Conservation (phyloP, 2,797 vertebrate genomes). For the Mormyrus hasselquistii region DNA sequence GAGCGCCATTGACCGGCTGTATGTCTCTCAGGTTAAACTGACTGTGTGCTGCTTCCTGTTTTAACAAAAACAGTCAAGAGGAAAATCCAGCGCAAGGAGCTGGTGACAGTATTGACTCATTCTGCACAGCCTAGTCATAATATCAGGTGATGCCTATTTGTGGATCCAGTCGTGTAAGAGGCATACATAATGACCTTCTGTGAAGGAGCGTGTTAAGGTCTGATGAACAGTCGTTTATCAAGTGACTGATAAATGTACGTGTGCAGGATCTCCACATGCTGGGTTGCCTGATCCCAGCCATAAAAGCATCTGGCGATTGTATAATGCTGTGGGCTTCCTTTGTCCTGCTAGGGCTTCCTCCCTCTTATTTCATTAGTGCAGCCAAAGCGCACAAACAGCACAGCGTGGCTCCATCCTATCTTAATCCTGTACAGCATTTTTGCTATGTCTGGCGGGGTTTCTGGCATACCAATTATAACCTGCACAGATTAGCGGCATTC, state of each 20-base stretch:
- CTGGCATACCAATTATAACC: not conserved
- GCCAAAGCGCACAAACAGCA: not conserved
- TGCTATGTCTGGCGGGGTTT: not conserved
- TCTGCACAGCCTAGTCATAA: not conserved
- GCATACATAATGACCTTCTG: not conserved
- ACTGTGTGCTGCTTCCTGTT: not conserved
- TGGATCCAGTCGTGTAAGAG: constrained; percentile 2
- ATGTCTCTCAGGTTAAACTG: not conserved
- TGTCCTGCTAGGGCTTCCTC: not conserved
- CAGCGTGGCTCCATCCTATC: not conserved
- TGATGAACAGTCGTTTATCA: not conserved
- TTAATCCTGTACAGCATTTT: not conserved
- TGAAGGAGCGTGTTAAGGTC: not conserved
- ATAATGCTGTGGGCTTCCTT: not conserved
- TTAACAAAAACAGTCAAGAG: not conserved
- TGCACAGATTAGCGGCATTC: not conserved
- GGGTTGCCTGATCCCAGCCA: not conserved
- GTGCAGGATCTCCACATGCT: not conserved
- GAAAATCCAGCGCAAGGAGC: not conserved
- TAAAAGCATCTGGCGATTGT: not conserved
- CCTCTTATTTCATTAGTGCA: not conserved
- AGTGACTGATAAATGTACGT: not conserved
- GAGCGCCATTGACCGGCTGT: not conserved
- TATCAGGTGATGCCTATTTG: constrained; percentile 2
- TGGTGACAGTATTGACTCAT: not conserved